A percentile compares a stretch with the other conserved stretches of the same genome.
phyloP scores from a whole-genome alignment of 2,113 vertebrate genomes.

The Malurus elegans region DNA sequence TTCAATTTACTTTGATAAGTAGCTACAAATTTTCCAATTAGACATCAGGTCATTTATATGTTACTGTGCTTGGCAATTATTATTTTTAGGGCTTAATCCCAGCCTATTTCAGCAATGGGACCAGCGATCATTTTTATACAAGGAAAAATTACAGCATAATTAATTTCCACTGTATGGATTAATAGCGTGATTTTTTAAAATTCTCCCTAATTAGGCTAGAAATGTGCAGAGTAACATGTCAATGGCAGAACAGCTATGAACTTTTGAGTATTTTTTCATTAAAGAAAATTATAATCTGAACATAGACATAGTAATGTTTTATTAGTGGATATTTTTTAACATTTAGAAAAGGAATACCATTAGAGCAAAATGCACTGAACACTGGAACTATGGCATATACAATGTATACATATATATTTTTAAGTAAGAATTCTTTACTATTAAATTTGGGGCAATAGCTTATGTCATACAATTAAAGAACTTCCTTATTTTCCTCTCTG shows the following conservation, averaged over 20 bases:
- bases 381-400: background rate
- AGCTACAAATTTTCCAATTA: background rate
- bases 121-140: background rate
- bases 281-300: background rate
- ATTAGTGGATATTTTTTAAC: background rate
- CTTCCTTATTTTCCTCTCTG: background rate
- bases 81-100: background rate
- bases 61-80: background rate
- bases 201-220: background rate
- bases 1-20: slow-evolving; percentile 22
- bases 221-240: background rate
- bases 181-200: background rate
- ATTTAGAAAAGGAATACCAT: background rate
- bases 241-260: background rate
- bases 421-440: background rate
- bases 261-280: background rate
- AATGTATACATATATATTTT: background rate
- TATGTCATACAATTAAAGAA: background rate
- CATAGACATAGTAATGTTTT: background rate
- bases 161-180: background rate
- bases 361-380: background rate
- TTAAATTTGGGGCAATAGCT: slow-evolving; percentile 5
- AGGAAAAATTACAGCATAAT: background rate
- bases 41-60: background rate
- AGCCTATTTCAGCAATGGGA: background rate